Base-by-base conservation (phyloP, 2,888 invertebrate genomes). In the Xanthorhoe spadicearia region DNA sequence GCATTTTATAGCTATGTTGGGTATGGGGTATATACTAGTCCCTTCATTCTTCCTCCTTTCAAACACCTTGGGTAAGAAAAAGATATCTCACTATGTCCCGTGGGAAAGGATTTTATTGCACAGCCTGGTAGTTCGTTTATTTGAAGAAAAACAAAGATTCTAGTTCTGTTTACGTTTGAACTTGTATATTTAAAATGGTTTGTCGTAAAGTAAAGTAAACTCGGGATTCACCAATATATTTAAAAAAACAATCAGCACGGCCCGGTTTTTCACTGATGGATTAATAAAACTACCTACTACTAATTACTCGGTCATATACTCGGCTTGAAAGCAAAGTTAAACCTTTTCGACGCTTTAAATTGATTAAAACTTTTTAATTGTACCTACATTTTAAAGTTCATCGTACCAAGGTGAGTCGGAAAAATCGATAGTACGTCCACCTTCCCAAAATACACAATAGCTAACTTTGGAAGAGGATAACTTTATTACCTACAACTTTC, bases 401-500 rank as follows among this genome's bases (percentile, higher is more conserved):
- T 53, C 72, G 66, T 56, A 73, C 70, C 69, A 67, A 67, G 53
- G 55, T 64, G 57, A 72, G 64, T 60, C 17, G 48, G 43, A 69
- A 63, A 70, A 77, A 77, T 77, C 77, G 61, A 78, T 78, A 77
- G 28, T 38, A 54, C 64, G 71, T 76, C 68, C 73, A 71, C 68
- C 53, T 67, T 61, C 52, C 58, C 55, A 74, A 73, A 70, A 74
- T 68, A 74, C 61, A 77, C 72, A 76, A 76, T 70, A 72, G 66
- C 63, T 63, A 79, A 78, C 68, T 75, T 73, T 63, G 64, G 58
- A 70, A 66, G 61, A n/a, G 50, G 71, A 50, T 56, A 76, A 77
- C 68, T 78, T 78, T 76, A 60, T 74, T 70, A 75, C 57, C 66
- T 69, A 64, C 61, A 80, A 80, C 74, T 71, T 80, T 66, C 51